Evolutionary conservation across 2,797 vertebrate genomes (phyloP), one percentile per base, ranked within the genome.

Genomic region (Synanceia verrucosa): DNA sequence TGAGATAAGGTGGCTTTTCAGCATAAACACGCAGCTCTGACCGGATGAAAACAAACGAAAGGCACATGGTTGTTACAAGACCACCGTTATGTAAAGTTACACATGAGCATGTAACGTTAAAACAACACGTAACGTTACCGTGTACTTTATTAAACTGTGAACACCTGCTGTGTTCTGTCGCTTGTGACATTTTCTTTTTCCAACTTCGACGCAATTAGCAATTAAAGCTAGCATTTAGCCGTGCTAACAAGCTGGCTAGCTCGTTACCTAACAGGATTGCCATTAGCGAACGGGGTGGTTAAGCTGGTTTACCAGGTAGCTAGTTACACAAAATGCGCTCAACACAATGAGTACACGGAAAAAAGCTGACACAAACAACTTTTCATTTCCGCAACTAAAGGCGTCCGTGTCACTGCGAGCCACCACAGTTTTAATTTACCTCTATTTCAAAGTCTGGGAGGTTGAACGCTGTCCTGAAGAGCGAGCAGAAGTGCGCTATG

Each of bases 371-470:
- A 90, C 84, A 91, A 92, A 90, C 87, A 88, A 83, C 86, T 81
- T 85, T 56, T 91, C 58, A 88, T 89, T 90, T 91, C 62, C 44
- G 47, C 24, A 43, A 1, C 13, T 12, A 52, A 77, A 60, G 8
- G 12, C 71, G 50, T 14, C 18, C 0, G 0, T 5, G 73, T 34
- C 0, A 24, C 2, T 6, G 1, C 3, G 41, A 50, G 6, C 4
- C 2, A 9, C 2, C 2, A 23, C 24, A 6, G 4, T 16, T 37
- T 1, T n/a, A 11, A 39, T 93, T 95, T 95, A 98, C 97, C 97
- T 98, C 96, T 70, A 97, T 98, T 94, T 98, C 97, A 90, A 98
- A 98, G 95, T 98, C 97, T 9, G 97, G 97, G 66, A 98, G 95
- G 68, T 94, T 95, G 94, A 99, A 98, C 47, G 97, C 97, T 23